Evolutionary conservation across 2,797 vertebrate species (phyloP), one percentile per base, ranked within the genome.

Genomic region (Melanotaenia trifasciata): DNA sequence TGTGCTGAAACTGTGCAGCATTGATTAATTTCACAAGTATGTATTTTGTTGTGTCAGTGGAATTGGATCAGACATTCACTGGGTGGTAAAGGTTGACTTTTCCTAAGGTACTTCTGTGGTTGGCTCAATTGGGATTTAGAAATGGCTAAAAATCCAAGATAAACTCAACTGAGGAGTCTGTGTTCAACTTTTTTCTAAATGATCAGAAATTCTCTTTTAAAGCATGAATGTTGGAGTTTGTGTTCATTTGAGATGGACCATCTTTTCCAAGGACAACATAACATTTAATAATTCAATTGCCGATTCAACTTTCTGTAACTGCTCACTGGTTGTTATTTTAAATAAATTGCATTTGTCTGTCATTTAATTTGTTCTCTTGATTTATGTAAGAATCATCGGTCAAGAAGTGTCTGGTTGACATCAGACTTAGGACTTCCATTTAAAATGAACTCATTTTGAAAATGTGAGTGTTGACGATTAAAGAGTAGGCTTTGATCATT

Each of bases 381-480:
- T 78, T 71, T 69, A 70, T 86, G 82, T 72, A 77, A 72, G 58
- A 84, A 78, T 84, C 60, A 84, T 83, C 67, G 58, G 79, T 90
- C 75, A 76, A 76, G 74, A 79, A 78, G 72, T 71, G 63, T 58
- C n/a, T 65, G 64, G 68, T 73, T 40, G 32, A 85, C 84, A 84
- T 90, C 85, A 85, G 76, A 63, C 78, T 69, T 66, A 85, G 79
- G 65, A 36, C 67, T 70, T 80, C 79, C 65, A 81, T 89, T 87
- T 92, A 78, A 91, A 88, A 90, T 87, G 77, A 93, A 89, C 80
- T 91, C 81, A 87, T 89, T 90, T 89, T 92, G 84, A 87, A 92
- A 92, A 92, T 81, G 80, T 82, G 74, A 88, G 86, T 81, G 90
- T 90, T 94, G 91, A 94, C 80, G 89, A 94, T 92, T 93, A 90